Percentiles rank a stretch among this genome's conserved stretches.
phyloP scores from a whole-genome alignment of 2,113 vertebrate species.

The Anhinga rufa region DNA sequence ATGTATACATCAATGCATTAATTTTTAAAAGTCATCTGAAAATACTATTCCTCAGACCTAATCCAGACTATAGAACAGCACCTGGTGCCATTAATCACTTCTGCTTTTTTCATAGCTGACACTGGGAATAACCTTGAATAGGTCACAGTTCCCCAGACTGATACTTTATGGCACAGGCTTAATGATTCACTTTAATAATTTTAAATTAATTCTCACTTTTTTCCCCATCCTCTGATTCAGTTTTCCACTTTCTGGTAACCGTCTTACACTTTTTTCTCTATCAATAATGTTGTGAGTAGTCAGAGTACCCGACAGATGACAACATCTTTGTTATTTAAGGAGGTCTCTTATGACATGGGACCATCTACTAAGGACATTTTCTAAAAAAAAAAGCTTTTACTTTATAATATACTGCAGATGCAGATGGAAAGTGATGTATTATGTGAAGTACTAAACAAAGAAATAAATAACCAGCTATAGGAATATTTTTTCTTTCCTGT shows the following conservation, averaged over 20 bases:
- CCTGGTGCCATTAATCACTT: neutral
- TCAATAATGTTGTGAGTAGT: conserved; percentile 27
- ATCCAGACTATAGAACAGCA: neutral
- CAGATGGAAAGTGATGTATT: conserved; percentile 33
- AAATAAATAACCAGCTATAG: conserved; percentile 45
- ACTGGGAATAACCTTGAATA: neutral
- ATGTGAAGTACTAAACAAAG: conserved; percentile 32
- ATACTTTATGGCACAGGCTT: neutral
- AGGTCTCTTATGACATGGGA: neutral
- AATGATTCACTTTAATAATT: conserved; percentile 16
- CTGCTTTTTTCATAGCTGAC: neutral
- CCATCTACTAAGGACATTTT: neutral
- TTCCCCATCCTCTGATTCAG: neutral
- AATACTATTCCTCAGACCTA: neutral
- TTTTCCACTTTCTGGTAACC: neutral
- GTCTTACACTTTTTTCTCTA: neutral
- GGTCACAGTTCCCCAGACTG: neutral
- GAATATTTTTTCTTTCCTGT: neutral
- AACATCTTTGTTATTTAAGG: conserved; percentile 52
- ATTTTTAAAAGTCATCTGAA: neutral
- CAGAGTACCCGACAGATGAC: conserved; percentile 33
- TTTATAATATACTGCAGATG: conserved; percentile 32
- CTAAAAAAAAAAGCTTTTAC: neutral
- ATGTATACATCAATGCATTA: neutral
- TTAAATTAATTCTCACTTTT: neutral